Conservation (phyloP, 2,797 vertebrate genomes). For the Pelodytes ibericus region DNA sequence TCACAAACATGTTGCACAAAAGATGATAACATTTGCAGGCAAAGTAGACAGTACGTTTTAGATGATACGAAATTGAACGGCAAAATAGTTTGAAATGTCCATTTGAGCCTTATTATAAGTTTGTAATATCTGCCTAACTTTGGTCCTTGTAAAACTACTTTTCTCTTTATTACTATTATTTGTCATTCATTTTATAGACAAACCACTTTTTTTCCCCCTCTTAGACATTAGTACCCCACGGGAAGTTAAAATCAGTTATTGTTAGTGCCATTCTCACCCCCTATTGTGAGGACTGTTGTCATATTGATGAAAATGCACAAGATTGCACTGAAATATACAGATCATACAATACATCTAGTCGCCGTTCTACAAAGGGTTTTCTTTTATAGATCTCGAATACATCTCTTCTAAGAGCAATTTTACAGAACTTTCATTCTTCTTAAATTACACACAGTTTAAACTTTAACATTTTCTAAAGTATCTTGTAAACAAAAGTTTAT, state of each 20-base stretch:
- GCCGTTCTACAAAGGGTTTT: conserved; percentile 28
- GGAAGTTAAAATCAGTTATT: conserved; percentile 47
- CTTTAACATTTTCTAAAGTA: conserved; percentile 37
- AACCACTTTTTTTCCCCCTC: background rate
- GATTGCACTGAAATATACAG: conserved; percentile 37
- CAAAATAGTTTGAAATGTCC: conserved; percentile 1
- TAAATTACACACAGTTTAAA: conserved; percentile 32
- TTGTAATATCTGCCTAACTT: background rate
- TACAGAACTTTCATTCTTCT: conserved; percentile 10
- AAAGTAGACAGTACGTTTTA: no score
- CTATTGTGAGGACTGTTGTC: conserved; percentile 35
- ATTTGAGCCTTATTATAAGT: conserved; percentile 23
- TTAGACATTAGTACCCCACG: conserved; percentile 42
- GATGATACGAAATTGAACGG: no score
- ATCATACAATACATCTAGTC: background rate
- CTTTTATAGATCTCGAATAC: conserved; percentile 17
- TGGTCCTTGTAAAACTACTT: background rate
- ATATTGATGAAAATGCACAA: conserved; percentile 40
- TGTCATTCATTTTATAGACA: conserved; percentile 33
- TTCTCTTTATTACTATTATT: conserved; percentile 47
- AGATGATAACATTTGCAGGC: no score
- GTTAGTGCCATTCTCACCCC: conserved; percentile 31
- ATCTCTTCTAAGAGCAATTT: conserved; percentile 23
- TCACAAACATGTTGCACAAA: no score
- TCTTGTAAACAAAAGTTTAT: conserved; percentile 17